These are phyloP conservation scores for Melieria picta DNA, from an alignment of 2,888 invertebrate genomes.

Conservation along the genomic window DNA sequence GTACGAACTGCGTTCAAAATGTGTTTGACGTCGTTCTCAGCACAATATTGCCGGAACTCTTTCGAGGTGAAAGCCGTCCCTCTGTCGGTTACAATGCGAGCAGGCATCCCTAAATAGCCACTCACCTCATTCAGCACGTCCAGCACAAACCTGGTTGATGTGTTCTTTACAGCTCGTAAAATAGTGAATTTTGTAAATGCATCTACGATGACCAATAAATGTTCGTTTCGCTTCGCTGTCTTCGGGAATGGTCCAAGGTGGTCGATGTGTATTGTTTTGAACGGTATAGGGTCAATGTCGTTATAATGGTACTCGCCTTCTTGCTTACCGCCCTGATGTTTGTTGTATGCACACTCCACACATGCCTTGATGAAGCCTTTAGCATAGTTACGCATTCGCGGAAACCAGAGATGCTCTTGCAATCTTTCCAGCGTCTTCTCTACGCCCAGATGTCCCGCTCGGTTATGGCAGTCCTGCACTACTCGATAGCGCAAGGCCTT, in stretches of 20 bases:
- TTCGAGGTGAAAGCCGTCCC: too few relatives aligned
- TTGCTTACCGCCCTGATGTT: conserved; percentile 39
- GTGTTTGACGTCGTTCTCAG: too few relatives aligned
- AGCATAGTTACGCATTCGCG: conserved; percentile 14
- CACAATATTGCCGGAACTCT: too few relatives aligned
- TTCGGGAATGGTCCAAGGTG: conserved; percentile 34
- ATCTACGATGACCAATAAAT: conserved; percentile 33
- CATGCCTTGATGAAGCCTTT: conserved; percentile 15
- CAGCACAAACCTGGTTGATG: too few relatives aligned
- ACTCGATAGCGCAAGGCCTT: conserved; percentile 16
- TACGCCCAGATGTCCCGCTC: too few relatives aligned
- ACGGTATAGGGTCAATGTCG: conserved; percentile 25
- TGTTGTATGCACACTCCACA: conserved; percentile 55
- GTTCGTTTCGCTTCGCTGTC: conserved; percentile 30
- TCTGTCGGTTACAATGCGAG: too few relatives aligned
- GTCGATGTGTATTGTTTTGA: conserved; percentile 28
- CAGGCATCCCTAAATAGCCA: too few relatives aligned
- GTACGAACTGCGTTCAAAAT: too few relatives aligned
- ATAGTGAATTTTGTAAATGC: conserved; percentile 34
- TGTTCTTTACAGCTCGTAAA: not conserved
- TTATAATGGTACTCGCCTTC: conserved; percentile 35
- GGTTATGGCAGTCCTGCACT: conserved; percentile 14
- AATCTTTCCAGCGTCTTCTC: conserved; percentile 27
- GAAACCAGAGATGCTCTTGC: conserved; percentile 28
- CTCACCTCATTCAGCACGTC: too few relatives aligned